Percentiles rank a stretch among this genome's conserved stretches.
phyloP scores from a whole-genome alignment of 2,888 invertebrate genomes.

The Amphipyra tragopoginis region DNA sequence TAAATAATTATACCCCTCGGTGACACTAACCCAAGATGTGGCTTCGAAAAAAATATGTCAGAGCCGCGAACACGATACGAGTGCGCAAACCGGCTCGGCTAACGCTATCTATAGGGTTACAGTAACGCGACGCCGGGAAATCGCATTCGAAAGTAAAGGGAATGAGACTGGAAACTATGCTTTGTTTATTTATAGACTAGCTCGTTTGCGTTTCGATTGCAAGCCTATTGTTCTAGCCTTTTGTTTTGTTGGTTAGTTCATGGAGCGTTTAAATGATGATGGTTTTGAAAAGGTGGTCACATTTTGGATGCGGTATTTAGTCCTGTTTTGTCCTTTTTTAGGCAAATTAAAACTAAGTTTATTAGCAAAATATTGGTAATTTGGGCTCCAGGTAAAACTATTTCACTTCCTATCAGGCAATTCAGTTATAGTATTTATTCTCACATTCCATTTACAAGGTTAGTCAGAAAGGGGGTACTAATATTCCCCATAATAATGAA shows the following conservation, averaged over 20 bases:
- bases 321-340: neutral
- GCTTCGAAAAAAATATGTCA: conserved; percentile 64
- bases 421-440: too few species aligned
- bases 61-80: conserved; percentile 62
- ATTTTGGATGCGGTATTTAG: neutral
- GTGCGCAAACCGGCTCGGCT: conserved; percentile 63
- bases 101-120: conserved; percentile 70
- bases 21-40: conserved; percentile 26
- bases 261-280: conserved; percentile 41
- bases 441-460: too few species aligned
- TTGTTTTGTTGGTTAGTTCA: conserved; percentile 46
- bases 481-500: too few species aligned
- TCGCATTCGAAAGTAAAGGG: conserved; percentile 71
- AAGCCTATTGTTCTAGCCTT: conserved; percentile 55
- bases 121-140: conserved; percentile 74
- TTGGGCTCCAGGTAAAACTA: too few species aligned
- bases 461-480: too few species aligned
- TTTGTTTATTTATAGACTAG: conserved; percentile 62
- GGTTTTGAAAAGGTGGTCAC: conserved; percentile 28
- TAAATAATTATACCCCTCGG: neutral
- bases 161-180: conserved; percentile 68
- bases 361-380: too few species aligned
- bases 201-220: conserved; percentile 60
- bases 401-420: too few species aligned
- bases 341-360: neutral